These are phyloP conservation scores for Euzophera pinguis DNA, from an alignment of 2,888 invertebrate species.

Conservation along the genomic window DNA sequence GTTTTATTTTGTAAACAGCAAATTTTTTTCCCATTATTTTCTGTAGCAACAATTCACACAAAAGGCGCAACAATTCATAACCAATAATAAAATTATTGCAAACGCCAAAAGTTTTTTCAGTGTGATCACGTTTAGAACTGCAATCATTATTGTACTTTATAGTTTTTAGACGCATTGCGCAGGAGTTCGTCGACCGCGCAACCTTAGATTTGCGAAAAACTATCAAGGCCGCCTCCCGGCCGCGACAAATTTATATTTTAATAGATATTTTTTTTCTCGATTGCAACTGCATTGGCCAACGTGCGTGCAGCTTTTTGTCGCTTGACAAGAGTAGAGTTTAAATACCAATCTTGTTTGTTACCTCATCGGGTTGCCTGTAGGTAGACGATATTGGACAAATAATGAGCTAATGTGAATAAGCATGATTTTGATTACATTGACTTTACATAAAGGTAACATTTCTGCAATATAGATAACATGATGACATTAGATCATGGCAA, in stretches of 20 bases:
- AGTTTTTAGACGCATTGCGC: slow-evolving; percentile 18
- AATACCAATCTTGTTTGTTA: slow-evolving; percentile 8
- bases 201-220: slow-evolving; percentile 57
- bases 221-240: slow-evolving; percentile 61
- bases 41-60: background rate
- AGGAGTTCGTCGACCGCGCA: slow-evolving; percentile 23
- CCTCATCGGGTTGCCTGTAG: background rate
- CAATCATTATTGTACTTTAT: slow-evolving; percentile 10
- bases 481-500: too few relatives aligned
- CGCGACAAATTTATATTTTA: slow-evolving; percentile 71
- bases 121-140: slow-evolving; percentile 22
- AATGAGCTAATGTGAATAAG: background rate
- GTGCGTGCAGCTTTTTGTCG: slow-evolving; percentile 43
- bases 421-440: too few relatives aligned
- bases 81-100: background rate
- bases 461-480: too few relatives aligned
- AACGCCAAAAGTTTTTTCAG: slow-evolving; percentile 23
- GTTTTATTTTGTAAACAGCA: too few relatives aligned
- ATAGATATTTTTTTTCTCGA: slow-evolving; percentile 45
- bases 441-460: too few relatives aligned
- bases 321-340: slow-evolving; percentile 12
- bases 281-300: slow-evolving; percentile 55
- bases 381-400: background rate
- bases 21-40: background rate
- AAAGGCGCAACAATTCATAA: background rate